Percentiles rank a stretch among this genome's conserved stretches.
These are phyloP conservation scores for Lethenteron reissneri DNA, from an alignment of 2,113 vertebrate species.

Conservation along the genomic window DNA sequence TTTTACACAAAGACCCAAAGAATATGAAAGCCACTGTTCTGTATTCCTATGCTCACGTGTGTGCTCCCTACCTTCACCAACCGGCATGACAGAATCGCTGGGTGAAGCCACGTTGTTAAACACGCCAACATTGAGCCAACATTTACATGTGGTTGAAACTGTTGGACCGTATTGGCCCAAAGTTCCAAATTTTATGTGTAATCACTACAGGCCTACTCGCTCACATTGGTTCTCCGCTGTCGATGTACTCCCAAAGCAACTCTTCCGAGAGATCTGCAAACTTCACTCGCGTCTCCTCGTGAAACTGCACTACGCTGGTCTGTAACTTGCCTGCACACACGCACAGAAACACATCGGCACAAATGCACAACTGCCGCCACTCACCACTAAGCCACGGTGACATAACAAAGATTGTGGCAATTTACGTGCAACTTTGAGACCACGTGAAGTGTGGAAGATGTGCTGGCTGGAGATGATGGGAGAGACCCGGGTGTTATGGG, in stretches of 20 bases:
- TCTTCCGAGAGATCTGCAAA: slow-evolving; percentile 76
- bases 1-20: no score
- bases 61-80: no score
- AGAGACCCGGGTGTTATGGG: neutral
- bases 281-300: slow-evolving; percentile 72
- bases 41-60: neutral
- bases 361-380: neutral
- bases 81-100: neutral
- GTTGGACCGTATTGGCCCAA: no score
- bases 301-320: slow-evolving; percentile 38
- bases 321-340: slow-evolving; percentile 21
- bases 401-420: neutral
- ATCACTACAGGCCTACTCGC: slow-evolving; percentile 14
- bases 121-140: neutral
- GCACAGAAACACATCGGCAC: neutral
- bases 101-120: neutral
- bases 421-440: no score
- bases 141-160: neutral
- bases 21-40: neutral
- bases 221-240: slow-evolving; percentile 87
- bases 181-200: neutral
- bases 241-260: slow-evolving; percentile 73
- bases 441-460: neutral
- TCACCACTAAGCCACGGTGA: neutral
- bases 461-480: neutral